phyloP scores from a whole-genome alignment of 2,113 vertebrate genomes.

The Sitta europaea region DNA sequence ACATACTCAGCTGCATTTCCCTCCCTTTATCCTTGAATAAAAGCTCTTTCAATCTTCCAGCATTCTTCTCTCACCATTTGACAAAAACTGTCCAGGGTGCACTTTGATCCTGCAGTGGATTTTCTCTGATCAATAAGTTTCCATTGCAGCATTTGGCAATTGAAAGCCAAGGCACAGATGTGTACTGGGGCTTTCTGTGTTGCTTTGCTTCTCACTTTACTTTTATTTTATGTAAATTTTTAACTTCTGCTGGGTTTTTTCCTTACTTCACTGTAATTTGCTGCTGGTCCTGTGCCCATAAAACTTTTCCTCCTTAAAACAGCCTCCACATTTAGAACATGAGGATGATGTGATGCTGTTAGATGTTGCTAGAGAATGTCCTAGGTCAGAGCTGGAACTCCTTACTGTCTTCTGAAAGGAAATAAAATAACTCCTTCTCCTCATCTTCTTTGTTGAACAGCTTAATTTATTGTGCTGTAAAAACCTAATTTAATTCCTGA shows the following conservation, averaged over 20 bases:
- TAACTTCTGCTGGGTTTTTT: background rate
- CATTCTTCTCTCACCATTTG: background rate
- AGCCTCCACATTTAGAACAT: background rate
- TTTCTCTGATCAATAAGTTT: background rate
- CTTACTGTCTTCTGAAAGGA: background rate
- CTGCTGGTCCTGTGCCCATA: background rate
- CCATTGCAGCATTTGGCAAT: background rate
- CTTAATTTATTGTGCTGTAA: background rate
- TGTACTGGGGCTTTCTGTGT: background rate
- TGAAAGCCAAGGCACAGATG: background rate
- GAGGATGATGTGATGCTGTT: background rate
- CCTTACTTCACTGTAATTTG: background rate
- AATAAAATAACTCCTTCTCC: background rate
- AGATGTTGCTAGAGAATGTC: background rate
- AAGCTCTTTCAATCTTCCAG: background rate
- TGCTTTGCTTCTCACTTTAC: background rate
- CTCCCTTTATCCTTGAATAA: background rate
- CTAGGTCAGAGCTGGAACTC: background rate
- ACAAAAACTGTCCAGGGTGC: rapidly evolving
- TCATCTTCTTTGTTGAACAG: background rate
- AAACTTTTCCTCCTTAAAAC: background rate
- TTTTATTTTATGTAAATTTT: background rate
- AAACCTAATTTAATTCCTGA: background rate
- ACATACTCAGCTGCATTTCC: background rate
- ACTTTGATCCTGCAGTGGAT: background rate